A percentile compares a stretch with the other conserved stretches of the same genome.
Evolutionary conservation across 1,140 invertebrate species (phyloP).

Genomic region (Tribolium madens): DNA sequence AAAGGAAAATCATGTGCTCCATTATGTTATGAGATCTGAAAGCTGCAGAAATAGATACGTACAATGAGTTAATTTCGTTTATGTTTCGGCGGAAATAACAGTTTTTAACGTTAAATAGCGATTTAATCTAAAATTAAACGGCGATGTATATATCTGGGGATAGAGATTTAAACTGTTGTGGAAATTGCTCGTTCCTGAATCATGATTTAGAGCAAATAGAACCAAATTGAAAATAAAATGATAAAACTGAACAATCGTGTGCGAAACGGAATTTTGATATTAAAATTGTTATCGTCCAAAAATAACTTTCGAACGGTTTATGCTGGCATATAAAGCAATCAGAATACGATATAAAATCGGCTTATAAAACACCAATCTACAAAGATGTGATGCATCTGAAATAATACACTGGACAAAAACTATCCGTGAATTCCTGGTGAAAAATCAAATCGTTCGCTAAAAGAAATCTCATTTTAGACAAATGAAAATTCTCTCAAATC

Average conservation of each 20-base stretch:
- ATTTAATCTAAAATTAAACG: constrained; percentile 24
- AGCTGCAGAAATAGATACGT: neutral
- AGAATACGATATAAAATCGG: constrained; percentile 6
- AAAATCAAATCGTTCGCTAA: neutral
- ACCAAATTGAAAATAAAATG: neutral
- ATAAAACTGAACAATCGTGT: neutral
- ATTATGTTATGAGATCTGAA: neutral
- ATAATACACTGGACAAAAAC: neutral
- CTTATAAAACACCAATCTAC: constrained; percentile 10
- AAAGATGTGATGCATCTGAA: neutral
- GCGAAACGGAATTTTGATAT: neutral
- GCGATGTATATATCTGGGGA: neutral
- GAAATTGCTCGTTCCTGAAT: neutral
- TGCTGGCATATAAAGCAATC: constrained; percentile 11
- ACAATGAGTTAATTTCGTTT: neutral
- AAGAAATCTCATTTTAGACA: constrained; percentile 2
- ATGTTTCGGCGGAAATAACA: neutral
- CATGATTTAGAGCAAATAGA: neutral
- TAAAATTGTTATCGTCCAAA: constrained; percentile 8
- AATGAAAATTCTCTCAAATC: neutral
- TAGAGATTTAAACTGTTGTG: constrained; percentile 1
- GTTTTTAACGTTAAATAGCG: constrained; percentile 11
- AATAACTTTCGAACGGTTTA: constrained; percentile 23
- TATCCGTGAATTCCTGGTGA: neutral
- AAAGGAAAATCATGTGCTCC: neutral